Conservation (phyloP, 2,113 vertebrate species). For the Nesogale talazaci region DNA sequence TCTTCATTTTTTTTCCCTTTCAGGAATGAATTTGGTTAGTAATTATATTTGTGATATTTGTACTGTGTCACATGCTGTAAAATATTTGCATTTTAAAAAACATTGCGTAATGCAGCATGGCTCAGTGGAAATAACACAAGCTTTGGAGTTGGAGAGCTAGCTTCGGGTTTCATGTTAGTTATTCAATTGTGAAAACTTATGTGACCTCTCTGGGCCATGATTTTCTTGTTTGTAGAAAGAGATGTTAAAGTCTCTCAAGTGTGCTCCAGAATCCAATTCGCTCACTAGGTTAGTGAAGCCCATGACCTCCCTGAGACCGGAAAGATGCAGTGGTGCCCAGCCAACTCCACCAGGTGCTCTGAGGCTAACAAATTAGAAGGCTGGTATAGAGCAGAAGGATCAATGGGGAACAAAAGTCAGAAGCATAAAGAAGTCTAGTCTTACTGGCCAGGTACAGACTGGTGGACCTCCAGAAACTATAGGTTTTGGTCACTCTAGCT, state of each 20-base stretch:
- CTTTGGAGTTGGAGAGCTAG: background rate
- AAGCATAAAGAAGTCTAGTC: no score
- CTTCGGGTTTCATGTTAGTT: background rate
- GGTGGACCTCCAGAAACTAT: no score
- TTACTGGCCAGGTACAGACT: no score
- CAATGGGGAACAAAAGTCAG: no score
- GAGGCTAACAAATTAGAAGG: no score
- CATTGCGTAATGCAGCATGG: background rate
- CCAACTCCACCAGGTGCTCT: no score
- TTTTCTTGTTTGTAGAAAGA: constrained; percentile 1
- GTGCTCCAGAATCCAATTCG: background rate
- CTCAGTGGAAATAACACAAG: background rate
- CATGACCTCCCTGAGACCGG: no score
- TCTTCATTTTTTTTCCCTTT: constrained; percentile 28
- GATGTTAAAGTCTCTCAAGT: background rate
- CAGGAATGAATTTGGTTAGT: background rate
- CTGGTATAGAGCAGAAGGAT: no score
- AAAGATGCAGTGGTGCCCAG: no score
- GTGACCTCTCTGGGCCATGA: background rate
- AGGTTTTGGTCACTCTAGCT: no score
- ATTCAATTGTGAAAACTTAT: background rate
- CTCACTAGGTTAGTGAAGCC: no score
- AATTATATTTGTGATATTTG: background rate
- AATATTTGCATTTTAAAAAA: background rate
- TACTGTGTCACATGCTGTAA: background rate